phyloP scores from a whole-genome alignment of 1,140 invertebrate species.

The Drosophila ogumai region DNA sequence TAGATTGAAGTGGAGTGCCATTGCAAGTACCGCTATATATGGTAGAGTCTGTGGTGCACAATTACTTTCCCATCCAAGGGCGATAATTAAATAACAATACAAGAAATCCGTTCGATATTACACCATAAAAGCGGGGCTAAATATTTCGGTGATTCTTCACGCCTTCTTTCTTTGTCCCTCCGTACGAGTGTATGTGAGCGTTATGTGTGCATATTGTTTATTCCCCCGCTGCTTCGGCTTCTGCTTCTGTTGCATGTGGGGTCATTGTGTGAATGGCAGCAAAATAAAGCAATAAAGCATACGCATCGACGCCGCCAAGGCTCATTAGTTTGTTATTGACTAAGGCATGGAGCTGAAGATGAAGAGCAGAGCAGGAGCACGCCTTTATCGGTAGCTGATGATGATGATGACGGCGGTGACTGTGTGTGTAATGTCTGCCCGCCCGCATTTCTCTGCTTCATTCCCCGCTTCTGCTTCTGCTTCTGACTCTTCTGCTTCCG shows the following conservation, averaged over 20 bases:
- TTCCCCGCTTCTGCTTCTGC: neutral
- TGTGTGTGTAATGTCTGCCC: constrained; percentile 50
- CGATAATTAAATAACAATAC: constrained; percentile 61
- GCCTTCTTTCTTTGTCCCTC: constrained; percentile 14
- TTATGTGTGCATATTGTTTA: constrained; percentile 41
- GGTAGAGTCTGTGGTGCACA: constrained; percentile 11
- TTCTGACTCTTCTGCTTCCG: constrained; percentile 43
- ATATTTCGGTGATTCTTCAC: constrained; percentile 55
- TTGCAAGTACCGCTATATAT: constrained; percentile 19
- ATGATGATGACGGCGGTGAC: constrained; percentile 52
- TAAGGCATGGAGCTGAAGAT: constrained; percentile 48
- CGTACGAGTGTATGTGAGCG: neutral
- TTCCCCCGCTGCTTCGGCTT: constrained; percentile 13
- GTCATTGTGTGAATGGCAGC: constrained; percentile 78
- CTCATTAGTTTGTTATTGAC: constrained; percentile 82
- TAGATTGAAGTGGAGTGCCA: constrained; percentile 26
- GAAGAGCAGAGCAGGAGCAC: constrained; percentile 34
- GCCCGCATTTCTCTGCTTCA: constrained; percentile 65
- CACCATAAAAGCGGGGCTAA: constrained; percentile 27
- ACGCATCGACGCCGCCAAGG: constrained; percentile 69
- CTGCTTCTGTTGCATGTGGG: constrained; percentile 68
- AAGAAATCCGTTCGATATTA: constrained; percentile 53
- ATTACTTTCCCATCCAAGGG: constrained; percentile 46
- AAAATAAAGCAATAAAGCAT: constrained; percentile 78
- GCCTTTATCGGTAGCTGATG: constrained; percentile 77